phyloP scores from a whole-genome alignment of 35 echinoderm and acorn worm genomes.

The Lytechinus variegatus region DNA sequence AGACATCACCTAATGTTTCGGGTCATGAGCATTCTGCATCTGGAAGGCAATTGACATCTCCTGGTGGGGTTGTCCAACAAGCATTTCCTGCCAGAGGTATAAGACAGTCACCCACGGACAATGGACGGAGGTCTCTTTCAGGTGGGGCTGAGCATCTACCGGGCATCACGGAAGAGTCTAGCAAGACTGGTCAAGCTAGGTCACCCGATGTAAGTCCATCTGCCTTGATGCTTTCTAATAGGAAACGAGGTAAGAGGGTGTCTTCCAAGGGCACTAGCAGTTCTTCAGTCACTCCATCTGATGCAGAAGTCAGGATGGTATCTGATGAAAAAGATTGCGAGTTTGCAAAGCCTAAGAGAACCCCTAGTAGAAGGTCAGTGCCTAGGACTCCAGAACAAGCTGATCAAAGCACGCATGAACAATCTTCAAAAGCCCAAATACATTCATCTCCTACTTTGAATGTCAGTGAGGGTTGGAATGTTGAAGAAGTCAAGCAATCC shows the following conservation, averaged over 20 bases:
- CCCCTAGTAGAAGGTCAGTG: not conserved
- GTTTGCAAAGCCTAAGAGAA: not conserved
- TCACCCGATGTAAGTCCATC: not conserved
- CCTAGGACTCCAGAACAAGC: not conserved
- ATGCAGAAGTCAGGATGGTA: not conserved
- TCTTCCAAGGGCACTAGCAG: not conserved
- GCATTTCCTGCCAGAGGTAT: not conserved
- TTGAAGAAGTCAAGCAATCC: not conserved
- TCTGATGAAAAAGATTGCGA: not conserved
- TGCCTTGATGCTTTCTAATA: not conserved
- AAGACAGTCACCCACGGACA: not conserved
- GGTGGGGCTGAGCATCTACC: not conserved
- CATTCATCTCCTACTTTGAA: not conserved
- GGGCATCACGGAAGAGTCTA: not conserved
- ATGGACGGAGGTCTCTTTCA: not conserved
- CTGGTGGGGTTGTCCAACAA: not conserved
- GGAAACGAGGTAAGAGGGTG: not conserved
- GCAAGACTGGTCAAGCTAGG: not conserved
- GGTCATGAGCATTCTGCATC: not conserved
- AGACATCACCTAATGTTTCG: slow-evolving; percentile 51
- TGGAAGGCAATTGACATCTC: not conserved
- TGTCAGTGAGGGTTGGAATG: not conserved
- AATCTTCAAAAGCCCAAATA: not conserved
- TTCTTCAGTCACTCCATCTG: not conserved
- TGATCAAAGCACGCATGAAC: not conserved